A percentile compares a stretch with the other conserved stretches of the same genome.
phyloP scores from a whole-genome alignment of 2,113 vertebrate species.

The Zapus hudsonius region DNA sequence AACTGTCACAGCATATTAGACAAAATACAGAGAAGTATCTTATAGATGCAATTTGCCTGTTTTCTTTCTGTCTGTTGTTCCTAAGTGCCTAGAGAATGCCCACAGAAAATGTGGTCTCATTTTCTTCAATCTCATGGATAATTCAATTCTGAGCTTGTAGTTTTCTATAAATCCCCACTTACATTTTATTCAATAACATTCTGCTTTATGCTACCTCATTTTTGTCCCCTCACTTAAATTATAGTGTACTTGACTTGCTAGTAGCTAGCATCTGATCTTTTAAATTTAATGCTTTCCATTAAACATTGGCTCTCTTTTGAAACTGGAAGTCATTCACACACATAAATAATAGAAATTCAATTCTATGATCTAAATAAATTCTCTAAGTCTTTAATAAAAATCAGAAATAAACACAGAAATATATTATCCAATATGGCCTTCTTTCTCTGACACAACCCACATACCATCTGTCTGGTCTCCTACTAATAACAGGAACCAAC shows the following conservation, averaged over 20 bases:
- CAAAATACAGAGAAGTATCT: neutral
- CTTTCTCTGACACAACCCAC: conserved; percentile 19
- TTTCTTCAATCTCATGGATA: conserved; percentile 16
- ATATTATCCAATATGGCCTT: conserved; percentile 46
- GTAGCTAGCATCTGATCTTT: neutral
- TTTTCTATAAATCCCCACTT: neutral
- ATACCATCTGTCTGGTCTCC: conserved; percentile 2
- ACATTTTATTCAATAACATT: neutral
- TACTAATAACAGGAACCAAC: conserved; percentile 7
- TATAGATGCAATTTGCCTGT: neutral
- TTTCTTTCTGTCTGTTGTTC: neutral
- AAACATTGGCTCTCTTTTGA: conserved; percentile 10
- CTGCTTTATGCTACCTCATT: neutral
- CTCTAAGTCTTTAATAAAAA: conserved; percentile 48
- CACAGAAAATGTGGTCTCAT: neutral
- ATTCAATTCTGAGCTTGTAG: neutral
- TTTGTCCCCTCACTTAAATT: conserved; percentile 48
- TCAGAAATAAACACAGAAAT: conserved; percentile 51
- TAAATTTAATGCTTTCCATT: conserved; percentile 3
- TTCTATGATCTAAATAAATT: conserved; percentile 50
- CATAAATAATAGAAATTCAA: conserved; percentile 45
- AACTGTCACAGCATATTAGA: neutral
- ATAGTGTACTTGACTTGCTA: neutral
- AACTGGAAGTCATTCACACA: neutral
- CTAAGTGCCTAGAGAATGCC: neutral